Evolutionary conservation across 1,140 invertebrate genomes (phyloP).

Genomic region (Hirudo medicinalis): DNA sequence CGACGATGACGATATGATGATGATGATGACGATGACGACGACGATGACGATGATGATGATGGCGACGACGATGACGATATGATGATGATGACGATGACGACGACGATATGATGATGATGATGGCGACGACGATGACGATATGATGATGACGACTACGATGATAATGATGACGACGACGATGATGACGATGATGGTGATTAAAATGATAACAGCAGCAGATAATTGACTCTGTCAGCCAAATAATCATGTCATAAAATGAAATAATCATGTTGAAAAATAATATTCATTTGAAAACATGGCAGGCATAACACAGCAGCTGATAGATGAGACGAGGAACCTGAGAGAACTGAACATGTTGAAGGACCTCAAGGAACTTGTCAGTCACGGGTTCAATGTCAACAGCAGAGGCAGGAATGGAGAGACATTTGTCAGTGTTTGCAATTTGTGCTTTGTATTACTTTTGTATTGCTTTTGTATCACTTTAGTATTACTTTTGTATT

Average conservation of each 20-base stretch:
- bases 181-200: neutral
- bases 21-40: too few species aligned
- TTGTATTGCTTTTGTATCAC: neutral
- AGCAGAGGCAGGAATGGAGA: conserved; percentile 49
- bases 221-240: too few species aligned
- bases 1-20: neutral
- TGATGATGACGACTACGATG: too few species aligned
- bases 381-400: conserved; percentile 64
- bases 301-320: conserved; percentile 56
- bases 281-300: neutral
- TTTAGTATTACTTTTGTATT: neutral
- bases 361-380: conserved; percentile 61
- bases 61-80: neutral
- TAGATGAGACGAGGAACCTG: conserved; percentile 80
- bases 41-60: neutral
- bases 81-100: too few species aligned
- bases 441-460: neutral
- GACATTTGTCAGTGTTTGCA: neutral
- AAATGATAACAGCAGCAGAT: neutral
- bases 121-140: too few species aligned
- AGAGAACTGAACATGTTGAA: conserved; percentile 81
- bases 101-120: too few species aligned
- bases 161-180: too few species aligned
- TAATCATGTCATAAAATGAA: too few species aligned
- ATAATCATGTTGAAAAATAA: too few species aligned